Conservation (phyloP, 2,113 vertebrate genomes). For the Brachyhypopomus occidentalis region DNA sequence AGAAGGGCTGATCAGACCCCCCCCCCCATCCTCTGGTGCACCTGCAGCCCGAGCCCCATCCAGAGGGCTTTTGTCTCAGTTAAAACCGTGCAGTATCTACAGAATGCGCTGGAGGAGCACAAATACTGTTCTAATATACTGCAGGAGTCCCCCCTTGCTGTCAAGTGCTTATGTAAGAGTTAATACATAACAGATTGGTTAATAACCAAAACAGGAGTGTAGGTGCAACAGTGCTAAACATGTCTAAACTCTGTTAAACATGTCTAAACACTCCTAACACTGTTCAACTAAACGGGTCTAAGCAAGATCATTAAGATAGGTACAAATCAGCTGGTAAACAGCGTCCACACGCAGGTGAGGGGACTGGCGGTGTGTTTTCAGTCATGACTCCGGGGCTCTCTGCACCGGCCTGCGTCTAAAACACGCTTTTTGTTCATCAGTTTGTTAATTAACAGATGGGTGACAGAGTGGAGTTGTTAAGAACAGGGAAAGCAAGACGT, state of each 20-base stretch:
- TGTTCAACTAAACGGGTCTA: too few relatives aligned
- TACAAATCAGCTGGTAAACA: too few relatives aligned
- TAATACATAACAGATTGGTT: too few relatives aligned
- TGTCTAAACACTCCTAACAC: too few relatives aligned
- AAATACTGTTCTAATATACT: background rate
- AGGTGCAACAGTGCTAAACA: background rate
- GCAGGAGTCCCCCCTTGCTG: too few relatives aligned
- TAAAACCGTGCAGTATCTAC: background rate
- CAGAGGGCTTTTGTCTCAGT: constrained; percentile 6
- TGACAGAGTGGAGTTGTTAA: background rate
- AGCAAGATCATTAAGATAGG: too few relatives aligned
- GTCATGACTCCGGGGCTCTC: too few relatives aligned
- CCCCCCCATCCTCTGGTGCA: background rate
- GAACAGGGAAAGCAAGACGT: constrained; percentile 19
- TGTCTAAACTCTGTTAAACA: background rate
- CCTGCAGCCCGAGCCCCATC: background rate
- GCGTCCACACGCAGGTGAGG: too few relatives aligned
- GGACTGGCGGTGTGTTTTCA: background rate
- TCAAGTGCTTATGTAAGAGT: too few relatives aligned
- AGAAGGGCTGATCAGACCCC: background rate
- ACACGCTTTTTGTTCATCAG: constrained; percentile 8
- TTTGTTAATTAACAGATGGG: constrained; percentile 31
- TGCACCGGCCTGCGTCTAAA: background rate
- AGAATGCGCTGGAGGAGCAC: constrained; percentile 1
- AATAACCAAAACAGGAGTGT: too few relatives aligned